Conservation (phyloP, 1,140 invertebrate species). For the Drosophila trapezifrons region DNA sequence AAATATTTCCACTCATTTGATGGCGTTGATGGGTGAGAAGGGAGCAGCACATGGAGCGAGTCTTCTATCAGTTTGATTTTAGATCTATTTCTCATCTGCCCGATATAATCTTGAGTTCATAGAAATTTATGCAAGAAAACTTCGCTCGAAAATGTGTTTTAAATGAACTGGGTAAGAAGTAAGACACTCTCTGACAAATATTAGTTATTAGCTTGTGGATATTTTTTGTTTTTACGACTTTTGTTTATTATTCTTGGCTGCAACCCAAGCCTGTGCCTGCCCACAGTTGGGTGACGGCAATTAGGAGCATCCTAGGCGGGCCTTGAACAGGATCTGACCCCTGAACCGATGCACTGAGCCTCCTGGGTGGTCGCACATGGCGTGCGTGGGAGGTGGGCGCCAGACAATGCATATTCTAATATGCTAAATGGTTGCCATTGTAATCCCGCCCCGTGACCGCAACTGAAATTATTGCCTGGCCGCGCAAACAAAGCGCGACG, state of each 20-base stretch:
- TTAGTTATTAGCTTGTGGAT: neutral
- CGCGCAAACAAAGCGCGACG: slow-evolving; percentile 52
- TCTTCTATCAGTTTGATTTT: no score
- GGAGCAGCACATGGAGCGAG: neutral
- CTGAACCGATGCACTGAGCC: neutral
- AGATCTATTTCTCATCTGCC: no score
- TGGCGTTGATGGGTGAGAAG: no score
- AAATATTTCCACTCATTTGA: slow-evolving; percentile 4
- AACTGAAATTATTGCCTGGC: slow-evolving; percentile 30
- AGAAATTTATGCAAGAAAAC: no score
- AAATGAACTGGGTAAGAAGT: no score
- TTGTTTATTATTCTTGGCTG: slow-evolving; percentile 1
- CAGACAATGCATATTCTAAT: slow-evolving; percentile 67
- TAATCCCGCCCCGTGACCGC: slow-evolving; percentile 18
- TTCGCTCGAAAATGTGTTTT: no score
- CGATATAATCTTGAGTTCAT: no score
- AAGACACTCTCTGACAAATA: neutral
- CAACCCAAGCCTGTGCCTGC: neutral
- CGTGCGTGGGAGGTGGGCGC: slow-evolving; percentile 28
- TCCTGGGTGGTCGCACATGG: slow-evolving; percentile 18
- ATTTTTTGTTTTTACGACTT: neutral
- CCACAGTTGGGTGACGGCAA: slow-evolving; percentile 26
- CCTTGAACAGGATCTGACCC: slow-evolving; percentile 5
- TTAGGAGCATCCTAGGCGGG: slow-evolving; percentile 13
- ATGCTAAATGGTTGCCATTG: slow-evolving; percentile 63